phyloP scores from a whole-genome alignment of 2,888 invertebrate genomes.

The Hyalella azteca region DNA sequence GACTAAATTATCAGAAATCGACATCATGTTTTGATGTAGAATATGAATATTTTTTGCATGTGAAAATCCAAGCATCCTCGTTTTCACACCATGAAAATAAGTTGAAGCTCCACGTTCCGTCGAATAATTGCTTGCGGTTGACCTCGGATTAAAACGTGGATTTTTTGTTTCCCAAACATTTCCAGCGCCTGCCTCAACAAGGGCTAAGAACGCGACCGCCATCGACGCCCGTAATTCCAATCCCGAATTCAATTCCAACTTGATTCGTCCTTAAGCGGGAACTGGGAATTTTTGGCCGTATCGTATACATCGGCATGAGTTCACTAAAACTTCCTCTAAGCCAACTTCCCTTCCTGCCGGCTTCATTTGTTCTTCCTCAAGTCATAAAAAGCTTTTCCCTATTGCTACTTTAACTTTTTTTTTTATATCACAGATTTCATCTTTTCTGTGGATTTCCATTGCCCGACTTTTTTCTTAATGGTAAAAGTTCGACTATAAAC shows the following conservation, averaged over 20 bases:
- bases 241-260: constrained; percentile 34
- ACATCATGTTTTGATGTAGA: no score
- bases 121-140: no score
- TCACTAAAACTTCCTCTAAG: neutral
- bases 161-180: no score
- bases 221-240: neutral
- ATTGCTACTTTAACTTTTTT: neutral
- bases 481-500: constrained; percentile 29
- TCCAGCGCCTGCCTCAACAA: no score
- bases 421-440: constrained; percentile 1
- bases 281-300: constrained; percentile 7
- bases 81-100: no score
- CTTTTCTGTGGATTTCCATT: constrained; percentile 31
- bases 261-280: constrained; percentile 27
- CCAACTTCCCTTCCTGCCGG: neutral
- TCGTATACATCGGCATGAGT: constrained; percentile 21
- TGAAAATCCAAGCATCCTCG: no score
- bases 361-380: constrained; percentile 26
- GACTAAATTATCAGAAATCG: no score
- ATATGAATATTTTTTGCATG: no score
- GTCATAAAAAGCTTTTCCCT: constrained; percentile 28
- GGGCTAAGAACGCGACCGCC: no score
- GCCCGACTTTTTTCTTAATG: constrained; percentile 19
- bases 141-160: no score
- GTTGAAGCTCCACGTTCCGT: no score